Evolutionary conservation across 2,888 invertebrate species (phyloP), one percentile per base, ranked within the genome.

Genomic region (Onchidella celtica): DNA sequence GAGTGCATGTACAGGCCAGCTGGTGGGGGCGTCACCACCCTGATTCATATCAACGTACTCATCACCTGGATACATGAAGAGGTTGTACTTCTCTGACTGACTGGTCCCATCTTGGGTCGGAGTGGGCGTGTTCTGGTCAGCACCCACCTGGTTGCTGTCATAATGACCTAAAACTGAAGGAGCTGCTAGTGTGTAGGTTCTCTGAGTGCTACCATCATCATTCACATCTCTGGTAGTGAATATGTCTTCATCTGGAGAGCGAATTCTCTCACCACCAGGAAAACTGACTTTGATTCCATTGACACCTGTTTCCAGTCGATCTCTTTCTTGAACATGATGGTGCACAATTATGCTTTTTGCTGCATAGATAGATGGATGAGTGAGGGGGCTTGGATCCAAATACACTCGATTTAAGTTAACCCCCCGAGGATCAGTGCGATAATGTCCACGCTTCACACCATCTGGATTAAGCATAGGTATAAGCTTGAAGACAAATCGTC

Each of bases 381-480:
- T 94, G 0, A 93, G 92, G 61, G 95, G 93, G 63, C 95, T 95
- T 0, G 97, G 97, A 92, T 96, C 96, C 83, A 97, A 94, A 93
- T 98, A 98, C 66, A 97, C 95, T 88, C 97, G 94, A 94, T 98
- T 98, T 34, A 98, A 94, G 94, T 98, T 98, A 34, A 97, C 96
- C 4, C 98, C 98, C 77, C 96, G 94, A 0, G 96, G 96, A 93
- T 98, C 97, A 2, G 97, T 97, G 21, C 92, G 84, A 84, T 92
- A 92, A 92, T 97, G 97, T 0, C 98, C 98, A 78, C 95, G 94
- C 11, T 96, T 96, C 1, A 98, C 97, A 0, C 98, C 98, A 90
- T 98, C 98, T 0, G 98, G 98, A 94, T 98, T 98, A 85, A 98
- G 93, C 94, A 97, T 96, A 0, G 98, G 98, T 86, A 98, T 96